Conservation (phyloP, 1,140 invertebrate genomes). For the Drosophila kurseongensis region DNA sequence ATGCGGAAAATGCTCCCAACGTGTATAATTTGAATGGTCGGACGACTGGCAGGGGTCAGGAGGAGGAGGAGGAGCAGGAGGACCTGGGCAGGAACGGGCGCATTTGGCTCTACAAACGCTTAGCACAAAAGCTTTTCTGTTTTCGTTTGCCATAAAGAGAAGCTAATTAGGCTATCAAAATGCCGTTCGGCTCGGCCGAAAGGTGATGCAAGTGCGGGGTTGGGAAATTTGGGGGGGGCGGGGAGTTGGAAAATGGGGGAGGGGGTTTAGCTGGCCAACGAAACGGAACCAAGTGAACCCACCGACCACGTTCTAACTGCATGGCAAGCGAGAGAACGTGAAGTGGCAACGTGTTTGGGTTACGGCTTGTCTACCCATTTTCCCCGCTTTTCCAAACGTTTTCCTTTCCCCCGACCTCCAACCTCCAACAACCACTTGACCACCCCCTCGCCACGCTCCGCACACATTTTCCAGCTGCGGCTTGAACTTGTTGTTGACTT, state of each 20-base stretch:
- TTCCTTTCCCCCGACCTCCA: constrained; percentile 1
- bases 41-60: constrained; percentile 5
- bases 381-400: constrained; percentile 20
- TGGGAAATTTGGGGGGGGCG: background rate
- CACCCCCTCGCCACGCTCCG: background rate
- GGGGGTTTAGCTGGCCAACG: constrained; percentile 29
- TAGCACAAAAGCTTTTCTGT: constrained; percentile 74
- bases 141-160: constrained; percentile 72
- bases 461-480: constrained; percentile 51
- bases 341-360: constrained; percentile 52
- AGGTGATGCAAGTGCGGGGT: constrained; percentile 13
- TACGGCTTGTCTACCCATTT: constrained; percentile 41
- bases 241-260: background rate
- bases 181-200: constrained; percentile 55
- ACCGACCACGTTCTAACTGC: constrained; percentile 39
- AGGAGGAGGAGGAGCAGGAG: background rate
- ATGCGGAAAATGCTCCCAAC: constrained; percentile 72
- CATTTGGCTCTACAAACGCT: constrained; percentile 67
- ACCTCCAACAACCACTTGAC: no score
- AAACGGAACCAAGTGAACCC: constrained; percentile 57
- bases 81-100: constrained; percentile 20
- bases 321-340: constrained; percentile 42
- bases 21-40: constrained; percentile 73
- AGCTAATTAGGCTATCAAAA: constrained; percentile 82
- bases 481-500: constrained; percentile 60